These are phyloP conservation scores for Diarsia dahlii DNA, from an alignment of 2,888 invertebrate species.

Conservation along the genomic window DNA sequence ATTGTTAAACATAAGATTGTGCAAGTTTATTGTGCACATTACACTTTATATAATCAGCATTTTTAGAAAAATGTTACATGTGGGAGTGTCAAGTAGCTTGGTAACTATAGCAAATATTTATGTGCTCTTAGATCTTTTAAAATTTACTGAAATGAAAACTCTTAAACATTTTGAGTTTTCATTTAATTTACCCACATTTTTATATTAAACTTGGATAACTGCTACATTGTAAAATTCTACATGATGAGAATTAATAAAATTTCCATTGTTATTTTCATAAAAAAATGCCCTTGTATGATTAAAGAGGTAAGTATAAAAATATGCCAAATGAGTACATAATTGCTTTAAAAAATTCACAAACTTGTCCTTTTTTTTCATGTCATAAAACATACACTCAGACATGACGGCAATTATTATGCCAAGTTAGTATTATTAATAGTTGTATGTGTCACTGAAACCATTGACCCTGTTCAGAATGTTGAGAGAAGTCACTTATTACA, in stretches of 20 bases:
- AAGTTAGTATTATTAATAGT: constrained; percentile 29
- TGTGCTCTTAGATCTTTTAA: not conserved
- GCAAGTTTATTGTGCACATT: not conserved
- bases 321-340: too few species aligned
- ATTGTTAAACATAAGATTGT: not conserved
- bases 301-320: not conserved
- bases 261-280: not conserved
- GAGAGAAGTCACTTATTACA: constrained; percentile 12
- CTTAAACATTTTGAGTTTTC: not conserved
- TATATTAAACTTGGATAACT: not conserved
- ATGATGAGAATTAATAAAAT: not conserved
- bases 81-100: constrained; percentile 4
- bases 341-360: not conserved
- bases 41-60: not conserved
- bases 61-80: constrained; percentile 1
- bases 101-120: not conserved
- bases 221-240: not conserved
- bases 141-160: not conserved
- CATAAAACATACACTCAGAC: constrained; percentile 1
- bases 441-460: constrained; percentile 47
- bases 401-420: constrained; percentile 10
- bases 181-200: not conserved
- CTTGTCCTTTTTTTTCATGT: not conserved
- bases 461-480: constrained; percentile 42
- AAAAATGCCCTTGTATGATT: constrained; percentile 3